Base-by-base conservation (phyloP, 2,888 invertebrate genomes). In the Papilio gigon region DNA sequence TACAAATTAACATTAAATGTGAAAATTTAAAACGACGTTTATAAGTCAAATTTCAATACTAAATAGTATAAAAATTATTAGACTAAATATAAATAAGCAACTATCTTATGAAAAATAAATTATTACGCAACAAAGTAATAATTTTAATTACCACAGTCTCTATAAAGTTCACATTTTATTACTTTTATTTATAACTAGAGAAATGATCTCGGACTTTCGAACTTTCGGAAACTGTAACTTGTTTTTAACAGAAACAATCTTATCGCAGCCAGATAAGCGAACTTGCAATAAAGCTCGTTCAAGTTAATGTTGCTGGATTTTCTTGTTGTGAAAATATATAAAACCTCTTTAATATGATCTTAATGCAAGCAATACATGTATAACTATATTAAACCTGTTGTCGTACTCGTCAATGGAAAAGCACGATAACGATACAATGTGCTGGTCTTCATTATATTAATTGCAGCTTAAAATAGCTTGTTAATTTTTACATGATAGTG, bases 401-500 rank as follows among this genome's bases (percentile, higher is more conserved):
- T n/a, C n/a, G n/a, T n/a, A n/a, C n/a, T 40, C 40, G 40, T 4
- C n/a, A 27, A 11, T 42, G n/a, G n/a, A 61, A 42, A 27, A 17
- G 20, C n/a, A n/a, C 40, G 2, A 14, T 27, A 25, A 14, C 14
- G 12, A 14, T 0, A 37, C 3, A 14, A n/a, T n/a, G 1, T 1
- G n/a, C n/a, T 40, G n/a, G n/a, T 40, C n/a, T 4, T 12, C 5
- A 5, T 17, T 25, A 56, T 56, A 56, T 17, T 1, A 30, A 56
- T n/a, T 11, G 17, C 12, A 17, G 30, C 22, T 37, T 27, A 53
- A 50, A 62, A 47, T 33, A 27, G 35, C 35, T 53, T 37, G 64
- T 35, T 50, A 25, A 53, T 64, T 64, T 63, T 64, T 37, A 53
- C 50, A 64, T 33, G 8, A 50, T 63, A 63, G 50, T 64, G 56